These are phyloP conservation scores for Arvicanthis niloticus DNA, from an alignment of 2,113 vertebrate genomes.

Conservation along the genomic window DNA sequence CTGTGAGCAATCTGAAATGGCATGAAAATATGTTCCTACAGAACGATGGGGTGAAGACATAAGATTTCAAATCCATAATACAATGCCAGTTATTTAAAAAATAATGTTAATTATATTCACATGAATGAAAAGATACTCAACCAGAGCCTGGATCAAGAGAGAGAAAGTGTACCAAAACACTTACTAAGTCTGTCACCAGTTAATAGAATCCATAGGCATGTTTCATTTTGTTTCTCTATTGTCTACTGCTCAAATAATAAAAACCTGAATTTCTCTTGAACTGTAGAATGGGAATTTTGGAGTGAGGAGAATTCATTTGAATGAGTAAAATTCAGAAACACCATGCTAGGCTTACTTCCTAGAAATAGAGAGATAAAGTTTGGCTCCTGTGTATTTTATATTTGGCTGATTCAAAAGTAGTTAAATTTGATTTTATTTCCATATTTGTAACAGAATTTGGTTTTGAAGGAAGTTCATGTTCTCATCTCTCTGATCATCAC, in stretches of 20 bases:
- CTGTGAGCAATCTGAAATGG: slow-evolving; percentile 1
- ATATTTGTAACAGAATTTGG: slow-evolving; percentile 1
- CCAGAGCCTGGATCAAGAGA: neutral
- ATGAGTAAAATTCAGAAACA: slow-evolving; percentile 27
- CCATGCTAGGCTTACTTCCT: neutral
- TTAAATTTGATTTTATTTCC: slow-evolving; percentile 44
- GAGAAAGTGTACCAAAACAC: neutral
- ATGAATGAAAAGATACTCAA: neutral
- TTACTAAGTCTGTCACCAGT: neutral
- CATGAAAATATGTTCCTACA: neutral
- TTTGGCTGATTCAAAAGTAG: slow-evolving; percentile 38
- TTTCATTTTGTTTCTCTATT: slow-evolving; percentile 10
- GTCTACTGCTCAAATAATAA: neutral
- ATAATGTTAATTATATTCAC: neutral
- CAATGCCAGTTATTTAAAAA: neutral
- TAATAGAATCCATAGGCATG: neutral
- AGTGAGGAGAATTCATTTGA: slow-evolving; percentile 43
- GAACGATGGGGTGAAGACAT: neutral
- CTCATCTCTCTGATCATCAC: slow-evolving; percentile 20
- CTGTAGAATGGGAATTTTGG: slow-evolving; percentile 11
- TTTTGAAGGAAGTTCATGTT: slow-evolving; percentile 45
- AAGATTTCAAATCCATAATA: neutral
- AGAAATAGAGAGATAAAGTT: slow-evolving; percentile 55
- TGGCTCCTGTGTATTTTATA: neutral
- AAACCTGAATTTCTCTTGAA: neutral